Percentiles rank a stretch among this genome's conserved stretches.
These are phyloP conservation scores for Macaca fascicularis DNA, from an alignment of 2,113 vertebrate genomes.

Conservation along the genomic window T2T-MFA8v1.1 NC_088389.1:35856501-35857000, in stretches of 20 bases:
- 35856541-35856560: neutral
- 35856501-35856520: neutral
- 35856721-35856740: neutral
- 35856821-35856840: constrained; percentile 32
- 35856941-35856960: constrained; percentile 77
- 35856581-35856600: neutral
- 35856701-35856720: neutral
- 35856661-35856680: neutral
- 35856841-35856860: constrained; percentile 71
- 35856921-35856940: constrained; percentile 80
- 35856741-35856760: neutral
- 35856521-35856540: neutral
- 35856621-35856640: neutral
- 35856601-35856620: neutral
- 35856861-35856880: constrained; percentile 72
- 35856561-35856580: neutral
- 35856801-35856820: neutral
- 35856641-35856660: neutral
- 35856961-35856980: constrained; percentile 80
- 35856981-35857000: constrained; percentile 80
- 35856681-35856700: accelerated
- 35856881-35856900: constrained; percentile 74
- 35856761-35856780: neutral
- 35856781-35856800: neutral
- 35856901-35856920: constrained; percentile 67